Evolutionary conservation across 2,797 vertebrate genomes (phyloP), one percentile per base, ranked within the genome.

Genomic region (Bradypus variegatus): DNA sequence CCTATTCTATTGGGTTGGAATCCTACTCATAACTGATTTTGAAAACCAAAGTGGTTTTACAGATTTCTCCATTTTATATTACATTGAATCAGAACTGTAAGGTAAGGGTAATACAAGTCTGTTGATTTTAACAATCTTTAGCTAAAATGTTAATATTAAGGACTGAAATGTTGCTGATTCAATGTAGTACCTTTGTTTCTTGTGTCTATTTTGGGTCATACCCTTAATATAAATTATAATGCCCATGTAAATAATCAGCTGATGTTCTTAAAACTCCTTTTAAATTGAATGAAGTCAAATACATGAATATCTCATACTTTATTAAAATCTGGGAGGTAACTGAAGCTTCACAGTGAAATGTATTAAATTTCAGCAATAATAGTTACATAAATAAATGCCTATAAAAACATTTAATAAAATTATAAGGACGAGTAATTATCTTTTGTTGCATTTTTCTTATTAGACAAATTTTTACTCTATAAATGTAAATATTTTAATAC

Each of bases 291-390:
- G 48, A 92, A 78, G 45, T 90, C 41, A 94, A 85, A 90, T 86
- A 93, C 60, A 76, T 89, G 76, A 90, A 92, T 90, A 12, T 81
- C 73, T 91, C 33, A 92, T 86, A 86, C 25, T 91, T 90, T 92
- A 86, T 89, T 88, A 86, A 84, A 89, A 89, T 87, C 83, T 95
- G 62, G 80, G 36, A 86, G n/a, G 86, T 85, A 92, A 90, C 78
- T 87, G 70, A 94, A 93, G 81, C 67, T 84, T 95, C 77, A 94
- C 6, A n/a, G 60, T 93, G 89, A 95, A 95, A 94, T 95, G 75
- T 2, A 93, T 92, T 94, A 62, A 94, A 64, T 95, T 94, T 86
- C 25, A 92, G 60, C 90, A 88, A 84, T 87, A 92, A 69, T 82
- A 89, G 85, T 87, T 41, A 92, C 36, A 92, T 90, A 92, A 88